These are phyloP conservation scores for Hipparchia semele DNA, from an alignment of 2,888 invertebrate species.

Conservation along the genomic window DNA sequence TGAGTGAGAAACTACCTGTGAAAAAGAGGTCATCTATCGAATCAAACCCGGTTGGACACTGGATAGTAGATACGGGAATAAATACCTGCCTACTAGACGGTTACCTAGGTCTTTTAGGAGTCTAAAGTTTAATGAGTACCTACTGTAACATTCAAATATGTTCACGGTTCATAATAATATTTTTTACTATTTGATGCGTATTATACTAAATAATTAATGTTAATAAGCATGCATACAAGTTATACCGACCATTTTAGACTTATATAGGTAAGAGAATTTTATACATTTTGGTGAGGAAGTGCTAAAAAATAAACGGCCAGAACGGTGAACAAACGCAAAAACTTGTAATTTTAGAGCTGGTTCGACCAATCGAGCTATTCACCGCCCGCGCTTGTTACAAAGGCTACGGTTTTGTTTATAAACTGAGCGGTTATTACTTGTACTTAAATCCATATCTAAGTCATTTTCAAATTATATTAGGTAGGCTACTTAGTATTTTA, in stretches of 20 bases:
- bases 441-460: background rate
- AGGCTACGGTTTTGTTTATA: background rate
- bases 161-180: background rate
- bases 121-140: no score
- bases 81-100: no score
- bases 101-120: no score
- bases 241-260: slow-evolving; percentile 27
- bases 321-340: slow-evolving; percentile 59
- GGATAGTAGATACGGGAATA: no score
- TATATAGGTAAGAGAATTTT: slow-evolving; percentile 35
- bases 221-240: slow-evolving; percentile 22
- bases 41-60: no score
- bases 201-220: background rate
- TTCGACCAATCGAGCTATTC: slow-evolving; percentile 65
- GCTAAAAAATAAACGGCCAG: slow-evolving; percentile 60
- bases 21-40: no score
- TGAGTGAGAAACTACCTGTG: no score
- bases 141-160: background rate
- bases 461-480: background rate
- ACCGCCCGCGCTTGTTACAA: slow-evolving; percentile 47
- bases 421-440: slow-evolving; percentile 6
- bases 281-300: slow-evolving; percentile 59
- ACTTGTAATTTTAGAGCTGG: slow-evolving; percentile 75
- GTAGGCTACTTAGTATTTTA: background rate
- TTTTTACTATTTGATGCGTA: background rate